Base-by-base conservation (phyloP, 2,888 invertebrate species). In the Chymomyza caudatula region DNA sequence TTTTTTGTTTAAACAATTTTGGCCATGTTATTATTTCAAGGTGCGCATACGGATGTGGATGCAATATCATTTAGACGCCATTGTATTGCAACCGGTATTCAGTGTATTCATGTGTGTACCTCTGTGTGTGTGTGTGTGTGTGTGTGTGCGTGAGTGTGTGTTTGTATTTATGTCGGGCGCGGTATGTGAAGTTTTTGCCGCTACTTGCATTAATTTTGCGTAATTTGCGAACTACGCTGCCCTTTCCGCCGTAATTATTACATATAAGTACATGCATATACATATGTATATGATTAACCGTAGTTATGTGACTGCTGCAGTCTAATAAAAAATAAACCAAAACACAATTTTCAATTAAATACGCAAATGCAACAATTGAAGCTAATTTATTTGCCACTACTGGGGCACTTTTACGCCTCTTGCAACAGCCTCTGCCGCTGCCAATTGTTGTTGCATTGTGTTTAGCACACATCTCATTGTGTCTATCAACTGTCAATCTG, bases 1-100 rank as follows among this genome's bases (percentile, higher is more conserved):
- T 69, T 55, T 73, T 76, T 80, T 74, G 87, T 85, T 85, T 77
- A 74, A 84, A 81, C 73, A 77, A 72, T 78, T 78, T 85, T 79
- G 83, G 73, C 83, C 83, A 80, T 82, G 85, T 73, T 73, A 69
- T 71, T 73, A 71, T 60, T 77, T 85, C 84, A 80, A 80, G 80
- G 80, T 80, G 84, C 63, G 29, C 2, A 63, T 77, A 47, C 47
- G 17, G 47, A 47, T 47, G 47, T 17, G 17, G 6, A 13, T 37
- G 29, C 86, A 85, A 75, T 81, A 71, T 60, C 71, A 84, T 82
- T 79, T 79, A 73, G 81, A 74, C 77, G 77, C 84, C 85, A 83
- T 85, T 80, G 75, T 73, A 74, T 71, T 71, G 78, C 81, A 81
- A 81, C 81, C 81, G 81, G 81, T 81, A 80, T 80, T 78, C 70